A percentile compares a stretch with the other conserved stretches of the same genome.
Conservation (phyloP, 2,888 invertebrate species). For the Metalampra italica region DNA sequence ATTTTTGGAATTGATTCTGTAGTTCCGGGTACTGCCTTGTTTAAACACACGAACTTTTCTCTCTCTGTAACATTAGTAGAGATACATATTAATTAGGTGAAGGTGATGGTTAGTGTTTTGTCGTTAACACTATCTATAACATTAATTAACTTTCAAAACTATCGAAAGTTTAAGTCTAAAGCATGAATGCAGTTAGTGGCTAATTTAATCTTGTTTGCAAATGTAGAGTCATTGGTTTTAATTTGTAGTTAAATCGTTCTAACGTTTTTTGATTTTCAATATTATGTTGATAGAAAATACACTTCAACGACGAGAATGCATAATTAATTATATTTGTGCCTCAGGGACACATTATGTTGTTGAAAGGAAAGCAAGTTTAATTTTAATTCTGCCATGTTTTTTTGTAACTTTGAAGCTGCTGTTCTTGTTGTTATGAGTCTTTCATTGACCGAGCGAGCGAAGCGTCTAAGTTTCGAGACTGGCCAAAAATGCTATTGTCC, state of each 20-base stretch:
- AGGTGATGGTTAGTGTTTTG: not conserved
- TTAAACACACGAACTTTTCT: too few species aligned
- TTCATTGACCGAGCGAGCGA: too few species aligned
- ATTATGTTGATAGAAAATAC: not conserved
- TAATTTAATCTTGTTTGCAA: slow-evolving; percentile 3
- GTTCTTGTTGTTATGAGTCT: too few species aligned
- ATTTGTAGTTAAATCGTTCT: not conserved
- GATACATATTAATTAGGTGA: too few species aligned
- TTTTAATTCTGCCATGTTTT: not conserved
- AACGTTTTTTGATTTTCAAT: not conserved
- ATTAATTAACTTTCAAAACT: not conserved
- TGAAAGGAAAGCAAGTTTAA: not conserved
- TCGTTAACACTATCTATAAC: not conserved
- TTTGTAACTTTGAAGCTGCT: too few species aligned
- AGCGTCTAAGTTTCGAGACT: too few species aligned
- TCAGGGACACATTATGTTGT: not conserved
- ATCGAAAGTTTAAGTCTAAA: not conserved
- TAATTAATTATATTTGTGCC: not conserved
- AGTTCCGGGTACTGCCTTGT: too few species aligned
- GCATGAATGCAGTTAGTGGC: not conserved
- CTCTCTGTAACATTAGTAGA: too few species aligned
- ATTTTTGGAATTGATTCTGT: too few species aligned
- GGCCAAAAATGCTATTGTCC: too few species aligned
- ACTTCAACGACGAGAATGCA: not conserved
- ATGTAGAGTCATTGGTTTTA: slow-evolving; percentile 5